Base-by-base conservation (phyloP, 2,888 invertebrate genomes). In the Darwinula stevensoni region DNA sequence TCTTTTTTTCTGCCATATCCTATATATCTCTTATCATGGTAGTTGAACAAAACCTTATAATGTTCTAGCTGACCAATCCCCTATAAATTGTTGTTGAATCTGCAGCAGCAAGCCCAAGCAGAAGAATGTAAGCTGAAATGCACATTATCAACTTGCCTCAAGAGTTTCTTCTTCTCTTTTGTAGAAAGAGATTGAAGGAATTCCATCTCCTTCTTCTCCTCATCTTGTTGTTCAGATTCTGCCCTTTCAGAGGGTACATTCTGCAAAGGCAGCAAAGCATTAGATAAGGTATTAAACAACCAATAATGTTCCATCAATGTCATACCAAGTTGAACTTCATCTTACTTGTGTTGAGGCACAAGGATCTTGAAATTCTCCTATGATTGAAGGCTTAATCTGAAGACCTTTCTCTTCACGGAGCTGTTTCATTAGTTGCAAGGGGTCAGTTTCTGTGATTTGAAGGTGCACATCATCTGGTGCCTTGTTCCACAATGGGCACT, bases 401-500 rank as follows among this genome's bases (percentile, higher is more conserved):
- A 86, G 57, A 2, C 88, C 88, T 49, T 49, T 48, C 36, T 78
- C 78, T 44, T 84, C 80, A 40, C 72, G 61, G 80, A 88, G 80
- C 46, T 82, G 78, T 41, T 72, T 71, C 47, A 84, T 71, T 33
- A 88, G 48, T 6, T 65, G 63, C 14, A 66, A 58, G 31, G 71
- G 66, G 47, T 67, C 68, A 27, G 69, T 61, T 28, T 44, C 42
- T 11, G 42, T 44, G 16, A 39, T 39, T 11, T 36, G 41, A 45
- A 27, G 26, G 16, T 31, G 18, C 14, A 29, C 17, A 6, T 22
- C 68, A 70, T 75, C 17, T 67, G 73, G 43, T 66, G 62, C 47
- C 68, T 70, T 51, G 67, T 55, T 57, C 42, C 56, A 97, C 59
- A 97, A 65, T 4, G 86, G 76, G 52, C 97, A 99, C 54, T 97